phyloP scores from a whole-genome alignment of 2,888 invertebrate genomes.

The Drosophila formosana region DNA sequence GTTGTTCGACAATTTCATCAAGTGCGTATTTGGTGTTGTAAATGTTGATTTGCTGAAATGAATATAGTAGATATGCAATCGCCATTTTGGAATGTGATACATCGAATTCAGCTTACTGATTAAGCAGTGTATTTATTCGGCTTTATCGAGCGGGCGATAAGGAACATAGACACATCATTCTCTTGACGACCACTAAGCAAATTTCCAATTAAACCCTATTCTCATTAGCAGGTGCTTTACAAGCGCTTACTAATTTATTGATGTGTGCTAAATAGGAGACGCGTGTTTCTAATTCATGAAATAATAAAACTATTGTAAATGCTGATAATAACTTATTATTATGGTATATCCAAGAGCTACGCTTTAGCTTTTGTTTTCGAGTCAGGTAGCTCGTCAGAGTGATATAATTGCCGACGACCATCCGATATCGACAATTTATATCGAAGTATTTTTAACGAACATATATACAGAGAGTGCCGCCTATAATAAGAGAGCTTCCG shows the following conservation, averaged over 20 bases:
- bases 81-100: background rate
- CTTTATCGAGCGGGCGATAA: slow-evolving; percentile 11
- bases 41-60: background rate
- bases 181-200: slow-evolving; percentile 5
- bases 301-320: slow-evolving; percentile 36
- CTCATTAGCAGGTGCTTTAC: slow-evolving; percentile 4
- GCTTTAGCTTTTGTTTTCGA: background rate
- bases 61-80: slow-evolving; percentile 12
- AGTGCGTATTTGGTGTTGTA: background rate
- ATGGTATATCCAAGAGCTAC: slow-evolving; percentile 4
- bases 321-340: slow-evolving; percentile 12
- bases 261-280: slow-evolving; percentile 12
- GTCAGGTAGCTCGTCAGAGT: background rate
- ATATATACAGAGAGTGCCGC: slow-evolving; percentile 39
- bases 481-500: slow-evolving; percentile 39
- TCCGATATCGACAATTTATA: slow-evolving; percentile 39
- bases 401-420: slow-evolving; percentile 6
- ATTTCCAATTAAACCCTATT: slow-evolving; percentile 6
- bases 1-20: background rate
- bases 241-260: slow-evolving; percentile 12
- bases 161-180: slow-evolving; percentile 12
- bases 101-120: background rate
- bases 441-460: slow-evolving; percentile 28
- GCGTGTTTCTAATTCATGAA: slow-evolving; percentile 31
- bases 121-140: background rate